These are phyloP conservation scores for Halcyon leucocephala DNA, from an alignment of 2,797 vertebrate species.

Conservation along the genomic window DNA sequence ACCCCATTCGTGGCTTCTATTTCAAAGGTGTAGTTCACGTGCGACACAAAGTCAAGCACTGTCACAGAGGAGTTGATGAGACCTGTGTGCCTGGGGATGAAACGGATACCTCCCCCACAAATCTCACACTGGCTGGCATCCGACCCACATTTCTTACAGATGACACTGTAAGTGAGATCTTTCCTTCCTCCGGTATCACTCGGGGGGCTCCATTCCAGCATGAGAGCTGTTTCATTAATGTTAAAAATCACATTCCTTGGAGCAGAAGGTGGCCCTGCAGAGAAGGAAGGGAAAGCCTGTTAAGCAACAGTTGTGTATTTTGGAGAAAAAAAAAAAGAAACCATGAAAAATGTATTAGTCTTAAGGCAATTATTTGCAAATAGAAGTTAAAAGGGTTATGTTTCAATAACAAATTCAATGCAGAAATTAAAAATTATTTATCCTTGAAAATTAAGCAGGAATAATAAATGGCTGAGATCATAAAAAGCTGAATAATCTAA, in stretches of 20 bases:
- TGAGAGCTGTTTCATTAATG: conserved; percentile 93
- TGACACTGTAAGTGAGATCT: conserved; percentile 94
- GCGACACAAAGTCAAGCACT: conserved; percentile 90
- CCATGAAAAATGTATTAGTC: not conserved
- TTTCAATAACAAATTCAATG: not conserved
- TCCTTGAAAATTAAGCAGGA: not conserved
- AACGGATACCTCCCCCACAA: conserved; percentile 92
- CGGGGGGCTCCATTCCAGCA: conserved; percentile 96
- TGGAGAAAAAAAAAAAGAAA: not conserved
- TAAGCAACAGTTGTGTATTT: not conserved
- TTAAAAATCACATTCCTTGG: conserved; percentile 93
- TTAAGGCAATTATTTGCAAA: not conserved
- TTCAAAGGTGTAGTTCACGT: conserved; percentile 98
- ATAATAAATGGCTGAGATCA: not conserved
- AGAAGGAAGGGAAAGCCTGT: conserved; percentile 7
- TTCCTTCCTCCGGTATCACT: conserved; percentile 93
- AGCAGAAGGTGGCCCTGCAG: conserved; percentile 92
- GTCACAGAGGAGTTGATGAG: conserved; percentile 90
- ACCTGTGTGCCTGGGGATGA: conserved; percentile 89
- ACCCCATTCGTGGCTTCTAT: conserved; percentile 96
- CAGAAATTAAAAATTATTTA: not conserved
- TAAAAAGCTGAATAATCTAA: not conserved
- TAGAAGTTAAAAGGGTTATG: not conserved
- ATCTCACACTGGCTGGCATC: conserved; percentile 86
- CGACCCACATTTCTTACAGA: conserved; percentile 90